Percentiles rank a stretch among this genome's conserved stretches.
Evolutionary conservation across 2,797 vertebrate genomes (phyloP).

Genomic region (Glossophaga mutica): DNA sequence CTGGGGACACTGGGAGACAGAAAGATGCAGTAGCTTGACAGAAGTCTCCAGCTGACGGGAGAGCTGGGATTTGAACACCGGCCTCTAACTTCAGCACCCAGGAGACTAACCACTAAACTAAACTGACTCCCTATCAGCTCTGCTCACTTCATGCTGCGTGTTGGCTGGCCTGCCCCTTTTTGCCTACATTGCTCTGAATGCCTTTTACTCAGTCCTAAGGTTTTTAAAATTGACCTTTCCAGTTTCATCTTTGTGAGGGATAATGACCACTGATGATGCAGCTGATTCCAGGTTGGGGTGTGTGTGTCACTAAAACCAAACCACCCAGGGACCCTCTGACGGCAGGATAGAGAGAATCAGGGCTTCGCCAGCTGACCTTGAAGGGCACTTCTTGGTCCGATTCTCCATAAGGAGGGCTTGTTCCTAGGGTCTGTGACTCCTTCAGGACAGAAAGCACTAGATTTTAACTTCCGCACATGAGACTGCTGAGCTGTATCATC

Average conservation of each 20-base stretch:
- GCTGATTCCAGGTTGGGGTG: neutral
- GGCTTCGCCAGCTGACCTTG: neutral
- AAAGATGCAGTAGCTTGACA: neutral
- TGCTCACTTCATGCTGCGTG: fast-evolving
- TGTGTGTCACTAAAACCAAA: neutral
- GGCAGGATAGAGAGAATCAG: neutral
- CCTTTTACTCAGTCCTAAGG: neutral
- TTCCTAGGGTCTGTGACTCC: neutral
- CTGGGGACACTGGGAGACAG: neutral
- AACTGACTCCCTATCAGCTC: neutral
- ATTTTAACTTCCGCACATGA: neutral
- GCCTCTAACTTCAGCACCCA: neutral
- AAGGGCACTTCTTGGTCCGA: neutral
- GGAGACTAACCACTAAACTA: neutral
- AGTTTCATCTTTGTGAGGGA: neutral
- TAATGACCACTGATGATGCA: neutral
- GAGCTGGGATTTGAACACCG: neutral
- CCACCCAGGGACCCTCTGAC: neutral
- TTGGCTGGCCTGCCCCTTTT: neutral
- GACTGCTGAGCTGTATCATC: neutral
- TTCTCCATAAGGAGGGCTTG: neutral
- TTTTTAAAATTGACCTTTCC: neutral
- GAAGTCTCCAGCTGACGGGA: neutral
- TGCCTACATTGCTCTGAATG: neutral
- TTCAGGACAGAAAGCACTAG: neutral